Evolutionary conservation across 1,140 invertebrate species (phyloP).

Genomic region (Eriosoma lanigerum): DNA sequence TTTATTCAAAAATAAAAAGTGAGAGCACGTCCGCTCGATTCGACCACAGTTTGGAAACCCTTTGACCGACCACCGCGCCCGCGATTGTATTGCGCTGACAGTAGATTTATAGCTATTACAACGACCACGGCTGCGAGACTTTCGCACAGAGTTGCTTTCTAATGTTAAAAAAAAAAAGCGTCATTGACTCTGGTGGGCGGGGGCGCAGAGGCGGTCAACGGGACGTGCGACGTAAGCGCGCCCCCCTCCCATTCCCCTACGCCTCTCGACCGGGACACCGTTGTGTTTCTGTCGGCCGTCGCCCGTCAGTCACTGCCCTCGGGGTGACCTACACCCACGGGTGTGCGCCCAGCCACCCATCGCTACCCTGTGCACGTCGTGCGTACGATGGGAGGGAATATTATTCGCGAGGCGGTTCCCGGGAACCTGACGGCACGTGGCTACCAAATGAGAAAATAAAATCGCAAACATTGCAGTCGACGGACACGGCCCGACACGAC

Average conservation of each 20-base stretch:
- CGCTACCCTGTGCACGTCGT: background rate
- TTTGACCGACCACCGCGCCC: too few species aligned
- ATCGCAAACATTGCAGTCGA: too few species aligned
- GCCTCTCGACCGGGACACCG: background rate
- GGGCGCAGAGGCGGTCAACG: slow-evolving; percentile 48
- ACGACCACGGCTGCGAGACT: background rate
- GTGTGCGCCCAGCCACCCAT: slow-evolving; percentile 35
- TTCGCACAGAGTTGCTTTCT: slow-evolving; percentile 19
- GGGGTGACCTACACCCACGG: slow-evolving; percentile 51
- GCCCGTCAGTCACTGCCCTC: background rate
- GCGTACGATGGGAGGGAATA: slow-evolving; percentile 46
- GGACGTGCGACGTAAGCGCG: background rate
- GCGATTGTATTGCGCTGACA: too few species aligned
- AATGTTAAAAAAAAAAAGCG: background rate
- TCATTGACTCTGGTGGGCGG: slow-evolving; percentile 27
- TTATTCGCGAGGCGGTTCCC: slow-evolving; percentile 39
- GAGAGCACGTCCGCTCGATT: too few species aligned
- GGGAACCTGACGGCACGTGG: background rate
- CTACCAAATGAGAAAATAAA: background rate
- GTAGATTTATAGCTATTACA: too few species aligned
- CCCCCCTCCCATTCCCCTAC: background rate
- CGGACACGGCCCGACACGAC: too few species aligned
- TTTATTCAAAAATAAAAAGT: too few species aligned
- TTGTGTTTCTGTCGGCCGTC: background rate
- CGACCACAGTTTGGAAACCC: background rate